Conservation (phyloP, 35 echinoderm and acorn worm genomes). For the Apostichopus japonicus region DNA sequence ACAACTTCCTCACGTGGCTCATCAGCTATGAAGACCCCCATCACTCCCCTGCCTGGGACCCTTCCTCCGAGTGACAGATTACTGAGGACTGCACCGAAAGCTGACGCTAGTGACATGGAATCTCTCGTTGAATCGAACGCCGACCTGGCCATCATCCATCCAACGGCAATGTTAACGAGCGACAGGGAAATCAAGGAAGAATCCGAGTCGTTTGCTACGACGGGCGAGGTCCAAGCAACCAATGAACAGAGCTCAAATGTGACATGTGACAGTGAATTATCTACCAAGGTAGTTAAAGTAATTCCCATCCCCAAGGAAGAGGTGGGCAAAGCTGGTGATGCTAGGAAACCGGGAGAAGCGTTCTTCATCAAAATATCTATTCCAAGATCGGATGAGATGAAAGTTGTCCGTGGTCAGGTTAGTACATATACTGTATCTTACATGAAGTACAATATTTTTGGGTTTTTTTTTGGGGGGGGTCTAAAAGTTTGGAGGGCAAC, state of each 20-base stretch:
- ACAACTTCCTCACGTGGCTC: background rate
- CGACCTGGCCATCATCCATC: background rate
- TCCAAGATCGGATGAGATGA: constrained; percentile 41
- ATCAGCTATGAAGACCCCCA: too few species aligned
- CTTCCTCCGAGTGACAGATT: too few species aligned
- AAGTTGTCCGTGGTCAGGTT: constrained; percentile 44
- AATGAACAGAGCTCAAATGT: background rate
- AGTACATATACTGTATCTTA: background rate
- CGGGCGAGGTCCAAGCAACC: background rate
- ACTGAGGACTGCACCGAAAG: background rate
- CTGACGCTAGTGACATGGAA: background rate
- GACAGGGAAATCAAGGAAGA: background rate
- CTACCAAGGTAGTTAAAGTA: constrained; percentile 8
- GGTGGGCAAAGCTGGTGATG: constrained; percentile 7
- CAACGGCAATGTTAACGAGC: background rate
- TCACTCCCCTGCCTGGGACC: background rate
- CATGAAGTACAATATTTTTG: too few species aligned
- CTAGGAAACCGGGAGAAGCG: constrained; percentile 5
- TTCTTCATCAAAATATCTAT: constrained; percentile 49
- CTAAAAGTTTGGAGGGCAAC: too few species aligned
- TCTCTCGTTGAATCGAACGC: background rate
- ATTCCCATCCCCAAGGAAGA: background rate
- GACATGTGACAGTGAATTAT: background rate
- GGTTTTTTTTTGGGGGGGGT: too few species aligned
- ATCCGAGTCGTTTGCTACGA: background rate